These are phyloP conservation scores for Zygothrica quintamaculata DNA, from an alignment of 2,888 invertebrate genomes.

Conservation along the genomic window DNA sequence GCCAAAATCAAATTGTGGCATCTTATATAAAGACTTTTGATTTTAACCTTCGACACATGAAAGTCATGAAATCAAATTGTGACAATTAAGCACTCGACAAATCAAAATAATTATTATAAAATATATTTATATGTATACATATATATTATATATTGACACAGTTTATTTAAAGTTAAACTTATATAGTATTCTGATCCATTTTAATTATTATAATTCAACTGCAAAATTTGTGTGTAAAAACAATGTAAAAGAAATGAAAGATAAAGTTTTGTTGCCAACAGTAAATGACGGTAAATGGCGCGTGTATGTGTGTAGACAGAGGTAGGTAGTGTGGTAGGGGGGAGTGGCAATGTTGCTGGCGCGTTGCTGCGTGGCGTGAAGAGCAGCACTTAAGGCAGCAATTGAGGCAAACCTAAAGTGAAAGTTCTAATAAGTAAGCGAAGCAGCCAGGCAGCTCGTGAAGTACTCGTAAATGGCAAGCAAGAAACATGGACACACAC, in stretches of 20 bases:
- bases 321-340: background rate
- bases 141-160: no score
- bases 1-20: constrained; percentile 73
- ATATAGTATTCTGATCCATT: constrained; percentile 50
- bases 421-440: constrained; percentile 70
- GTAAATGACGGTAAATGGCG: background rate
- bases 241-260: constrained; percentile 25
- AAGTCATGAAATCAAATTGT: constrained; percentile 44
- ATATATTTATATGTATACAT: no score
- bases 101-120: constrained; percentile 28
- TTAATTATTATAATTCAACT: constrained; percentile 62
- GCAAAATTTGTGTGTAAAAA: constrained; percentile 20
- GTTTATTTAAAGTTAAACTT: background rate
- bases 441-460: constrained; percentile 22
- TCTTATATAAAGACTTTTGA: constrained; percentile 69
- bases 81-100: constrained; percentile 61
- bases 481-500: constrained; percentile 32
- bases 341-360: background rate
- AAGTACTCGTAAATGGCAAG: constrained; percentile 19
- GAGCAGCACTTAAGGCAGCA: constrained; percentile 32
- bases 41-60: constrained; percentile 68
- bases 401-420: constrained; percentile 72
- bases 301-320: background rate
- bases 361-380: constrained; percentile 27
- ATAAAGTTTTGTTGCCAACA: background rate